Evolutionary conservation across 2,797 vertebrate genomes (phyloP), one percentile per base, ranked within the genome.

Genomic region (Sandelia bainsii): DNA sequence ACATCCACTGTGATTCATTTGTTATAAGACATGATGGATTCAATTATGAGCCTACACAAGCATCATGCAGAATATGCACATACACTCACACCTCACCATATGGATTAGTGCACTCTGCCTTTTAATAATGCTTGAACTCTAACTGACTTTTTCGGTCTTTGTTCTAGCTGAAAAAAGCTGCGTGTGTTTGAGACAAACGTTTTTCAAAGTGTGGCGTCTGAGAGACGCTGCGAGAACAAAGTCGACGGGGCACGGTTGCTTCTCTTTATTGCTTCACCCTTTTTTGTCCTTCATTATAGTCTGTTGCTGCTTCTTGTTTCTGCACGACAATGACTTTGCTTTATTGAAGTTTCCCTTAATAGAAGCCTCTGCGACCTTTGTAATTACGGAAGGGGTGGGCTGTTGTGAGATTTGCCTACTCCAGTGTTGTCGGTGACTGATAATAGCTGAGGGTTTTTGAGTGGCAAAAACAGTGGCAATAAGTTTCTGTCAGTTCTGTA

Each of bases 231-330:
- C 32, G 40, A 77, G 86, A 86, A 86, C 83, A 90, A 89, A 88
- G 87, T 69, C 9, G 37, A 42, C 62, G 3, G 69, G 59, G 60
- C 73, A 69, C 2, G 12, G 72, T 63, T 52, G 27, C 73, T 63
- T 75, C 58, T 58, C 62, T 81, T 69, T 75, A 63, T 67, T 72
- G 76, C 80, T 67, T 83, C 79, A 77, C 80, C 80, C 88, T 51
- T 29, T 78, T 79, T 73, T 70, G 79, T 82, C 84, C 80, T 88
- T 88, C 82, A 78, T 90, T 84, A 82, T 6, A 61, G 72, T 77
- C 42, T 27, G 77, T 48, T 65, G 80, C 62, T 53, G 77, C 66
- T 72, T 39, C 72, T 69, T 69, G 73, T 85, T 90, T 75, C 69
- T 79, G 68, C 83, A 77, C 46, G n/a, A 84, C 87, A 84, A 86